Evolutionary conservation across 2,113 vertebrate species (phyloP).

Genomic region (Peromyscus maniculatus): DNA sequence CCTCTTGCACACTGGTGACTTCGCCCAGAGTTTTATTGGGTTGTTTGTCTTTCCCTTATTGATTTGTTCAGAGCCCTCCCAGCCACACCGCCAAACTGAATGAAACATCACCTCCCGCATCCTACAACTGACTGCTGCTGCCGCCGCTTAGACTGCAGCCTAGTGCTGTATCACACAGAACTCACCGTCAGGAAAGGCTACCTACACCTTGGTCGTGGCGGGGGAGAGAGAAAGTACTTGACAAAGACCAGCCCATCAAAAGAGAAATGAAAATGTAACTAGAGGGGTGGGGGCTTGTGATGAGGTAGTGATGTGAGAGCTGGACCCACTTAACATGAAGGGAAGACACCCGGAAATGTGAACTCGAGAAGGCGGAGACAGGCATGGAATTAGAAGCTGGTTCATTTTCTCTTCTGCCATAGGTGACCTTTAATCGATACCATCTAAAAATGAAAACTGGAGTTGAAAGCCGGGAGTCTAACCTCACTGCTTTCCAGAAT

Average conservation of each 20-base stretch:
- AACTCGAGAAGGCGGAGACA: background rate
- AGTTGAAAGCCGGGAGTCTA: constrained; percentile 53
- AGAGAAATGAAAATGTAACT: constrained; percentile 1
- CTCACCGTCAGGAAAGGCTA: background rate
- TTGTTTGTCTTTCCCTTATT: constrained; percentile 43
- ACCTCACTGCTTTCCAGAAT: constrained; percentile 57
- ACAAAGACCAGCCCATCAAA: constrained; percentile 34
- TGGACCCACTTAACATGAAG: background rate
- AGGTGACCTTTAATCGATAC: background rate
- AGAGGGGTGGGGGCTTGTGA: background rate
- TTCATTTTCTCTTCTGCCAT: constrained; percentile 60
- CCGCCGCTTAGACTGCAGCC: background rate
- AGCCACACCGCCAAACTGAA: background rate
- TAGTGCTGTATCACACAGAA: background rate
- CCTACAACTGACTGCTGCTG: background rate
- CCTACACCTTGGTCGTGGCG: background rate
- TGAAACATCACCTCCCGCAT: background rate
- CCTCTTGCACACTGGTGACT: constrained; percentile 41
- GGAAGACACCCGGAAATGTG: background rate
- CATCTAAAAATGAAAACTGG: constrained; percentile 64
- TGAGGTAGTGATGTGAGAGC: background rate
- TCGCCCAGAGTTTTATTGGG: background rate
- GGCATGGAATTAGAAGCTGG: background rate
- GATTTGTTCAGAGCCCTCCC: constrained; percentile 1
- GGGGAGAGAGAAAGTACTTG: background rate